These are phyloP conservation scores for Proales similis DNA, from an alignment of 1,140 invertebrate genomes.

Conservation along the genomic window DNA sequence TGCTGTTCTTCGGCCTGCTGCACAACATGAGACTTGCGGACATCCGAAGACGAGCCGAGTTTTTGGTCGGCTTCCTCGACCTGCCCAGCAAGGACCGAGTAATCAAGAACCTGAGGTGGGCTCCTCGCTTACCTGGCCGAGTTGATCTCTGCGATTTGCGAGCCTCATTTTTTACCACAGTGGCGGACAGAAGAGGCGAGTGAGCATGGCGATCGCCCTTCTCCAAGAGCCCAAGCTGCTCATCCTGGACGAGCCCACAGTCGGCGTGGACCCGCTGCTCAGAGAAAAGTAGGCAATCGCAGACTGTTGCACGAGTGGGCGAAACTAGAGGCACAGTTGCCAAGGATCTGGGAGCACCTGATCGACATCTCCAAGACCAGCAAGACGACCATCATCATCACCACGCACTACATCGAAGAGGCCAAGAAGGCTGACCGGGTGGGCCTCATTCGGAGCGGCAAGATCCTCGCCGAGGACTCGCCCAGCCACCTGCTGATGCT, in stretches of 20 bases:
- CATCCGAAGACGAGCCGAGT: conserved; percentile 79
- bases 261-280: conserved; percentile 80
- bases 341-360: conserved; percentile 82
- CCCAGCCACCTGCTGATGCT: conserved; percentile 72
- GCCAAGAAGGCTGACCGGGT: conserved; percentile 77
- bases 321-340: conserved; percentile 42
- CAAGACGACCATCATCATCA: conserved; percentile 81
- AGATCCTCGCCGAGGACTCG: conserved; percentile 80
- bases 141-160: too few relatives aligned
- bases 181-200: conserved; percentile 81
- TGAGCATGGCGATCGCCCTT: conserved; percentile 81
- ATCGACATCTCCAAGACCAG: conserved; percentile 69
- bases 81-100: conserved; percentile 41
- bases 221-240: conserved; percentile 84
- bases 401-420: conserved; percentile 88
- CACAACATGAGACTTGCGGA: conserved; percentile 72
- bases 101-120: conserved; percentile 57
- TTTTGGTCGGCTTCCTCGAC: conserved; percentile 69
- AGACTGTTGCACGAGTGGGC: conserved; percentile 28
- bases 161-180: too few relatives aligned
- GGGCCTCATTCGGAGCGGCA: conserved; percentile 83
- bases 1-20: conserved; percentile 93
- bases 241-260: conserved; percentile 88
- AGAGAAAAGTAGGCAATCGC: conserved; percentile 75
- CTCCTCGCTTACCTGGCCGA: conserved; percentile 80